A percentile compares a stretch with the other conserved stretches of the same genome.
Conservation (phyloP, 2,888 invertebrate genomes). For the Tethea ocularis region DNA sequence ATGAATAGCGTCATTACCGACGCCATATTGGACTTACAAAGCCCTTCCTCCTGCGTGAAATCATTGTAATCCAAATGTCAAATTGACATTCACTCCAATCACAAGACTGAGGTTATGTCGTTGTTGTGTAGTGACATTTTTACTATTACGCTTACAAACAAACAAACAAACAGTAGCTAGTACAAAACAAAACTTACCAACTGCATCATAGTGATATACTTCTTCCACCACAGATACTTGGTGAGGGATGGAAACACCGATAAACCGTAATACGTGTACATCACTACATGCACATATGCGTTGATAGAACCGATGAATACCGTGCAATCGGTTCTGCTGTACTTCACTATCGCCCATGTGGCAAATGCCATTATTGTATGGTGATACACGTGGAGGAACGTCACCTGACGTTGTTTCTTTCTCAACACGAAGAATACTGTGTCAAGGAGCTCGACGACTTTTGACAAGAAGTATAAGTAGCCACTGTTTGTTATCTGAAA, state of each 20-base stretch:
- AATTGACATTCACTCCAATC: too few relatives aligned
- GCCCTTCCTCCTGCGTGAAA: too few relatives aligned
- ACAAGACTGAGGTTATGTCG: too few relatives aligned
- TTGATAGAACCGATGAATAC: constrained; percentile 87
- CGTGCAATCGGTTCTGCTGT: constrained; percentile 87
- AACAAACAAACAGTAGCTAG: too few relatives aligned
- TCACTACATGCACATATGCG: constrained; percentile 88
- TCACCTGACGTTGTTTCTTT: constrained; percentile 89
- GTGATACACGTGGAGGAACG: constrained; percentile 94
- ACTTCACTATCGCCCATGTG: constrained; percentile 88
- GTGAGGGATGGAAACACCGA: constrained; percentile 87
- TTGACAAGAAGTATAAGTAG: constrained; percentile 88
- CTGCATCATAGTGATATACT: constrained; percentile 90
- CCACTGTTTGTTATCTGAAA: constrained; percentile 39
- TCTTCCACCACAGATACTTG: constrained; percentile 92
- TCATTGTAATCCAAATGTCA: too few relatives aligned
- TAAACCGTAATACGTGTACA: constrained; percentile 90
- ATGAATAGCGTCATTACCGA: too few relatives aligned
- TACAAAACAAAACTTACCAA: constrained; percentile 78
- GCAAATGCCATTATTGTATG: constrained; percentile 89
- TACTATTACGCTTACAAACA: too few relatives aligned
- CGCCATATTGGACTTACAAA: too few relatives aligned
- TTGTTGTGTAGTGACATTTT: too few relatives aligned
- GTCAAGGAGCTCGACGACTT: constrained; percentile 88
- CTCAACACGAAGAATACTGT: constrained; percentile 93